Evolutionary conservation across 2,797 vertebrate species (phyloP), one percentile per base, ranked within the genome.

Genomic region (Petrocephalus schoutedeni): DNA sequence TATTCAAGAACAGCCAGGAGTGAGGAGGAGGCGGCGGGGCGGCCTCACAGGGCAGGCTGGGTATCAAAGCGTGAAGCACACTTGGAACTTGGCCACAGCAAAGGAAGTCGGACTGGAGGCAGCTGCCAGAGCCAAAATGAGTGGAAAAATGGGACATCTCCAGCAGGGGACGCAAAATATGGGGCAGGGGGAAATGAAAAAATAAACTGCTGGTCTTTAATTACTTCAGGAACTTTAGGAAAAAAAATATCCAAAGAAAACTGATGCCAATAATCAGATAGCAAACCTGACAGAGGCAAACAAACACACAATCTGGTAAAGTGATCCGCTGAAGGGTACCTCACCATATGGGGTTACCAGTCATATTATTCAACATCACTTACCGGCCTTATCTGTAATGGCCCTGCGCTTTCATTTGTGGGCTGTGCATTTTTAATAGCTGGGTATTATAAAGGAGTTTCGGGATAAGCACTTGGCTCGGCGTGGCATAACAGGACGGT

Each of bases 141-240:
- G 21, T 19, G 6, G 7, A 54, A 57, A 58, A 87, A 89, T 88
- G 56, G 89, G 89, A 88, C 86, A 83, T 82, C 84, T 84, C 82
- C 88, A 86, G 51, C 86, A 86, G 49, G 74, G 83, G 86, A 89
- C 77, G 54, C 21, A 57, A 71, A 85, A 89, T 56, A 90, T 86
- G 56, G 89, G 86, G 88, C 87, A 89, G 59, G 16, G 41, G 59
- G 4, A 36, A 54, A 32, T 49, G n/a, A 41, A 19, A 32, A 59
- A 58, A 77, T 10, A 56, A 56, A 32, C 53, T 58, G 57, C 41
- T 14, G 41, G 5, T 86, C n/a, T 86, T 86, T 86, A 86, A 86
- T 86, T 4, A 49, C 56, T 12, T 45, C 4, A 45, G 41, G 41
- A 61, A 61, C 57, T 45, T 86, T 16, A 74, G 67, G 67, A 23